Conservation (phyloP, 2,797 vertebrate species). For the Brachyalestes nurse region DNA sequence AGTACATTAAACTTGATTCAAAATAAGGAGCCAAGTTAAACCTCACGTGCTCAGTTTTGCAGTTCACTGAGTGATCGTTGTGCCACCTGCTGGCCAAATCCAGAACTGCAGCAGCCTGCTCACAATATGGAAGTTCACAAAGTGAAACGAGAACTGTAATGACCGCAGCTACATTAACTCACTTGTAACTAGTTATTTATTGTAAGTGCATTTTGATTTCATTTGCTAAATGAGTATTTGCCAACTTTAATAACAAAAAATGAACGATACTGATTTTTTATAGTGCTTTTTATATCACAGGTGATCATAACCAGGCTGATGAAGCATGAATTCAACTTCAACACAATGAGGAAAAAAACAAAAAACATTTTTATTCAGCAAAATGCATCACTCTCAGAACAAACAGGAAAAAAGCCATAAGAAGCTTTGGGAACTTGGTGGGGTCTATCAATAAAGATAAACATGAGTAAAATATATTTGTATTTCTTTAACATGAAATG, state of each 20-base stretch:
- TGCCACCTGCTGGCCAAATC: conserved; percentile 35
- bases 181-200: not conserved
- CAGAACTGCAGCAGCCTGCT: not conserved
- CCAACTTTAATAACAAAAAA: not conserved
- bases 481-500: conserved; percentile 35
- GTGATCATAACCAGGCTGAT: not conserved
- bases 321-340: conserved; percentile 27
- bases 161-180: not conserved
- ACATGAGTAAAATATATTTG: conserved; percentile 35
- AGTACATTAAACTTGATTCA: not conserved
- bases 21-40: not conserved
- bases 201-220: not conserved
- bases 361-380: conserved; percentile 72
- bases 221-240: not conserved
- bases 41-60: not conserved
- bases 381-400: conserved; percentile 65
- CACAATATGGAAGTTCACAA: not conserved
- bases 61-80: not conserved
- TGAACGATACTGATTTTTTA: not conserved
- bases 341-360: conserved; percentile 63
- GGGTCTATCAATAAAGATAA: conserved; percentile 32
- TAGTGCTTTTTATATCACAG: not conserved
- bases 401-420: conserved; percentile 64
- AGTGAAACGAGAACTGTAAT: too few relatives aligned
- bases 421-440: conserved; percentile 45